Base-by-base conservation (phyloP, 2,888 invertebrate species). In the Chrysolina oricalcia region DNA sequence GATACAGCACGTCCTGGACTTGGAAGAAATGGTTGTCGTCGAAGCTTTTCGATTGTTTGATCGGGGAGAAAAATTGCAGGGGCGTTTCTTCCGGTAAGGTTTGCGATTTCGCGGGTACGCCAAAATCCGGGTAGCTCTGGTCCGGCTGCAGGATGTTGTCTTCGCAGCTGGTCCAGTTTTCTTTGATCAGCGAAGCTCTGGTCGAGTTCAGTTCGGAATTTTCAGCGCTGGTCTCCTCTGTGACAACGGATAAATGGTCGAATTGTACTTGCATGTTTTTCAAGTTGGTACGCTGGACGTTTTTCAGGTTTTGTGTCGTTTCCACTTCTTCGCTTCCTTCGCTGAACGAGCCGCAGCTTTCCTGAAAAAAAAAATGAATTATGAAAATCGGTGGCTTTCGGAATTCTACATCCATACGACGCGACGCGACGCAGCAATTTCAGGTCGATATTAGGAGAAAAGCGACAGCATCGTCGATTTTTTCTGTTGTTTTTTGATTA, bases 191-290 rank as follows among this genome's bases (percentile, higher is more conserved):
- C 1, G 85, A 84, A 0, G 74, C 77, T 10, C 81, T 75, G 70
- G 82, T 82, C 10, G 87, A 87, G 74, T 84, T 87, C 75, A 84
- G 85, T 56, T 88, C 88, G 11, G 88, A 88, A 74, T 88, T 89
- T 78, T 89, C 89, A 40, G 86, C 85, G 5, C 88, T 88, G 21
- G 91, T 93, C 84, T 95, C 95, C 85, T 95, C 95, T 8, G 94
- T 93, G 62, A 95, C 95, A 27, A 95, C 92, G 74, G 94, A 94
- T 65, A 95, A 90, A 86, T 94, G 94, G 87, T 95, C 94, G 88
- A 94, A 95, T 86, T 91, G 90, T 82, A 92, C 89, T 83, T 88
- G 83, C 83, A 91, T 83, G 86, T 89, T 88, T 86, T 91, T 87
- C 86, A 90, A 79, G 87, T 90, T 88, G 53, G 88, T 88, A 82